A percentile compares a stretch with the other conserved stretches of the same genome.
phyloP scores from a whole-genome alignment of 2,113 vertebrate genomes.

The Oxyura jamaicensis region DNA sequence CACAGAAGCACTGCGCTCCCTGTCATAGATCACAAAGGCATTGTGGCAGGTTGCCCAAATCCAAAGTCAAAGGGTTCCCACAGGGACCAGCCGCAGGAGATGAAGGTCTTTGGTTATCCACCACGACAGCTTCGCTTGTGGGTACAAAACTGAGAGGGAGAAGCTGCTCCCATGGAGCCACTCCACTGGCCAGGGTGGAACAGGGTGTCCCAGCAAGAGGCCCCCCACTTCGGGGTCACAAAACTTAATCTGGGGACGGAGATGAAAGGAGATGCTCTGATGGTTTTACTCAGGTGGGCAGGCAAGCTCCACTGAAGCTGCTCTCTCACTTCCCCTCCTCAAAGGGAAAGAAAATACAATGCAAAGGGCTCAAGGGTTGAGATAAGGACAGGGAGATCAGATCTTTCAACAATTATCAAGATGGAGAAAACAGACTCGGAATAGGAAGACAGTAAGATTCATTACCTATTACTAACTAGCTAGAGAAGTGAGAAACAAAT shows the following conservation, averaged over 20 bases:
- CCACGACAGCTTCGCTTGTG: accelerated
- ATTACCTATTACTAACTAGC: too few relatives aligned
- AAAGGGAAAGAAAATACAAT: too few relatives aligned
- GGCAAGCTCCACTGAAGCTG: too few relatives aligned
- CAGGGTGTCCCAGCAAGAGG: not conserved
- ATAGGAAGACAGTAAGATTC: too few relatives aligned
- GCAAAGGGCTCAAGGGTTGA: too few relatives aligned
- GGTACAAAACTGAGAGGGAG: accelerated
- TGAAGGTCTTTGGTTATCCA: accelerated
- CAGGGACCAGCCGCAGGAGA: accelerated
- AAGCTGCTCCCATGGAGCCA: not conserved
- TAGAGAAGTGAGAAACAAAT: too few relatives aligned
- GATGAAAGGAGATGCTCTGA: not conserved
- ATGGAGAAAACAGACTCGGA: too few relatives aligned
- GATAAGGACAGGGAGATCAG: too few relatives aligned
- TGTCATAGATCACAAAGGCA: not conserved
- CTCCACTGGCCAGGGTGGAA: not conserved
- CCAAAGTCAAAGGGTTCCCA: not conserved
- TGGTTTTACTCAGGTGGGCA: too few relatives aligned
- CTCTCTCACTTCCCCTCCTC: too few relatives aligned
- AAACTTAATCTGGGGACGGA: not conserved
- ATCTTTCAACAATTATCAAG: too few relatives aligned
- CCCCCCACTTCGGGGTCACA: not conserved
- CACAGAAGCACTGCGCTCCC: not conserved
- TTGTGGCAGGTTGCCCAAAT: accelerated